These are phyloP conservation scores for Indicator maculatus DNA, from an alignment of 2,113 vertebrate species.

Conservation along the genomic window DNA sequence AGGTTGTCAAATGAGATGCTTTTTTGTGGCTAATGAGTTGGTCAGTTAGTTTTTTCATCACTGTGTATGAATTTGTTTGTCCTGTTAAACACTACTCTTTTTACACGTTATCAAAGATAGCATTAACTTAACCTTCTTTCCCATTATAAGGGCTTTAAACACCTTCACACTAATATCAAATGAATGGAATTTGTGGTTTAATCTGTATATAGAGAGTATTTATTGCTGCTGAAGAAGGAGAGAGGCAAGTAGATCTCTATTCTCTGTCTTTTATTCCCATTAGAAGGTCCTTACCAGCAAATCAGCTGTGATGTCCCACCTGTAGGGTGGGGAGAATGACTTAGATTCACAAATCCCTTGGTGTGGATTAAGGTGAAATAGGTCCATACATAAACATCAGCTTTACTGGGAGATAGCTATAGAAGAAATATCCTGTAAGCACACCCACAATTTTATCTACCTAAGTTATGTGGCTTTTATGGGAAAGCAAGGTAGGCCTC, in stretches of 20 bases:
- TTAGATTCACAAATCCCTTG: background rate
- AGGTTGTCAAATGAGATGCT: background rate
- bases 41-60: slow-evolving; percentile 28
- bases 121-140: slow-evolving; percentile 1
- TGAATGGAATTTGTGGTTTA: slow-evolving; percentile 22
- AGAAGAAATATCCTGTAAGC: background rate
- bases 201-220: background rate
- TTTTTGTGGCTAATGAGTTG: slow-evolving; percentile 3
- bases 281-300: background rate
- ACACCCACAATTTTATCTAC: background rate
- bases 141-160: background rate
- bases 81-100: background rate
- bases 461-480: background rate
- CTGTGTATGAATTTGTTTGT: background rate
- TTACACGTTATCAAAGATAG: background rate
- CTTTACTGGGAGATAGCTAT: background rate
- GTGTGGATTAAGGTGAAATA: background rate
- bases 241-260: background rate
- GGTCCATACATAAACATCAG: background rate
- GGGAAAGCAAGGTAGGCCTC: background rate
- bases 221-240: background rate
- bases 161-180: background rate
- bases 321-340: background rate
- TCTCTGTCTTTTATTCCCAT: background rate
- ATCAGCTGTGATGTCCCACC: background rate